Percentiles rank a stretch among this genome's conserved stretches.
These are phyloP conservation scores for Vulpes vulpes DNA, from an alignment of 2,113 vertebrate species.

Conservation along the genomic window DNA sequence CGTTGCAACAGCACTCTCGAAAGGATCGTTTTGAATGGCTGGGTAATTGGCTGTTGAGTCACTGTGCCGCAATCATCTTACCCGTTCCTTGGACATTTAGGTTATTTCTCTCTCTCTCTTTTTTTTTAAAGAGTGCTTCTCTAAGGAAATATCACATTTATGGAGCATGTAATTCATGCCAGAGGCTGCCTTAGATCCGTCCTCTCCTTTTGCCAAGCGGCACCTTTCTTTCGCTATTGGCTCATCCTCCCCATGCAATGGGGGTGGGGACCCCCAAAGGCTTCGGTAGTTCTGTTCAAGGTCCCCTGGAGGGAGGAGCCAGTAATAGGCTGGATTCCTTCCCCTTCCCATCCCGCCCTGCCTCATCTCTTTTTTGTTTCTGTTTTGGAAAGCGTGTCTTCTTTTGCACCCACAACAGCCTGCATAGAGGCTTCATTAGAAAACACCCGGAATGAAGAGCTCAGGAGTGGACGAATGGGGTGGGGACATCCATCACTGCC, in stretches of 20 bases:
- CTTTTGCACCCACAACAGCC: neutral
- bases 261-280: too few relatives aligned
- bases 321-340: too few relatives aligned
- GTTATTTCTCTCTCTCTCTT: neutral
- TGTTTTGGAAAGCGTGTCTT: neutral
- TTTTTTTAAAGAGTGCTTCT: neutral
- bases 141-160: neutral
- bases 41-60: conserved; percentile 42
- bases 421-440: fast-evolving
- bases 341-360: neutral
- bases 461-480: fast-evolving
- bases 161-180: neutral
- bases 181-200: neutral
- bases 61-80: neutral
- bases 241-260: fast-evolving
- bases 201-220: neutral
- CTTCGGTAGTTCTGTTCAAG: neutral
- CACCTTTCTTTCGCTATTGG: neutral
- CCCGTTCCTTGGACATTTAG: neutral
- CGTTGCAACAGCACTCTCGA: neutral
- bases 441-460: neutral
- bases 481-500: neutral
- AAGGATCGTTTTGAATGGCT: neutral
- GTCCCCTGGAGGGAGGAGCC: neutral
- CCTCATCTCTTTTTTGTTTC: neutral